These are phyloP conservation scores for Callipepla californica DNA, from an alignment of 2,113 vertebrate species.

Conservation along the genomic window DNA sequence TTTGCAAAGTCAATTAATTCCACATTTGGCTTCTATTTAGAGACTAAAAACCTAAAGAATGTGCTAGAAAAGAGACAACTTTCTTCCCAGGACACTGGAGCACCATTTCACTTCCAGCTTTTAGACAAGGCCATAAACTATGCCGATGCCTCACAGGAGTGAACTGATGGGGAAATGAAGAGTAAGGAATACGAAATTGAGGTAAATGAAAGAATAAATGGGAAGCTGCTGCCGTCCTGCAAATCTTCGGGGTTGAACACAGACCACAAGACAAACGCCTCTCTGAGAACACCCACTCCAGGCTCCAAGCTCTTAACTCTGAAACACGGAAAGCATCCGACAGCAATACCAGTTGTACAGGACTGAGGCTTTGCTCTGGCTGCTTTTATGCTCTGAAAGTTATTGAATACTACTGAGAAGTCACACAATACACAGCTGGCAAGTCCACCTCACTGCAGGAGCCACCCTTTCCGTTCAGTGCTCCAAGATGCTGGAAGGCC, in stretches of 20 bases:
- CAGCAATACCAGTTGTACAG: background rate
- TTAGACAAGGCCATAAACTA: background rate
- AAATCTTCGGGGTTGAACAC: background rate
- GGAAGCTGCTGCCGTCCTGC: background rate
- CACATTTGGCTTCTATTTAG: background rate
- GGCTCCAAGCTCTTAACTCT: background rate
- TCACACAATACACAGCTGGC: background rate
- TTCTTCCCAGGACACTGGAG: background rate
- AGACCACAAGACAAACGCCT: background rate
- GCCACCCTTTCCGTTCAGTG: background rate
- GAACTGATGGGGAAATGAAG: background rate
- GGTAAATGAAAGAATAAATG: background rate
- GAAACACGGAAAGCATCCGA: background rate
- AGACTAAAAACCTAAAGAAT: background rate
- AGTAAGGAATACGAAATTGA: background rate
- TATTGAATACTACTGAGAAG: rapidly evolving
- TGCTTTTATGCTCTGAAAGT: background rate
- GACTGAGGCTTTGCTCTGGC: background rate
- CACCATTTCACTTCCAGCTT: background rate
- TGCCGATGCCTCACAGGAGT: background rate
- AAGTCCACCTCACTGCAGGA: background rate
- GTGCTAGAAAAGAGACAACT: background rate
- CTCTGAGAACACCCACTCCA: background rate
- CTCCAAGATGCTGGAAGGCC: background rate
- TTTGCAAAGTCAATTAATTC: background rate